Conservation (phyloP, 2,888 invertebrate species). For the Pollenia labialis region DNA sequence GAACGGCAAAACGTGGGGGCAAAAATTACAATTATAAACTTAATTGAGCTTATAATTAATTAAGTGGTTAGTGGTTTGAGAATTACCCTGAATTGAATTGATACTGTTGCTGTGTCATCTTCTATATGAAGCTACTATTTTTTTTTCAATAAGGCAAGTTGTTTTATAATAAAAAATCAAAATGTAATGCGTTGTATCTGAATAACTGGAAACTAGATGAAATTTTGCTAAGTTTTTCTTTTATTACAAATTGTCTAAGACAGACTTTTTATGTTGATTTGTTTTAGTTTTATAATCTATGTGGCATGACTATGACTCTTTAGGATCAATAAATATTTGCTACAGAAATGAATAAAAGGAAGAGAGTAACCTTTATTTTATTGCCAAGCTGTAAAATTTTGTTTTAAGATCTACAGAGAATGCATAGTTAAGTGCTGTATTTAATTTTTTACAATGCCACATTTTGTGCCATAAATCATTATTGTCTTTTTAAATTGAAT, state of each 20-base stretch:
- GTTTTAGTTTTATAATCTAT: neutral
- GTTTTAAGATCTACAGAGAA: neutral
- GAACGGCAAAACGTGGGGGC: no score
- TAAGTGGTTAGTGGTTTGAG: constrained; percentile 42
- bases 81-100: constrained; percentile 20
- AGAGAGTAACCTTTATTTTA: neutral
- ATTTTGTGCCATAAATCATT: constrained; percentile 31
- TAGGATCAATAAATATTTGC: neutral
- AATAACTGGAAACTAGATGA: constrained; percentile 5
- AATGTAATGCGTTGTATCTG: neutral
- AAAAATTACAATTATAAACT: constrained; percentile 27
- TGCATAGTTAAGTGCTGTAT: neutral
- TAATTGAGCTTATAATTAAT: constrained; percentile 56
- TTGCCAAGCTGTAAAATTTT: neutral
- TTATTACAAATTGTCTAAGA: constrained; percentile 18
- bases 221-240: neutral
- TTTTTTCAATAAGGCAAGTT: neutral
- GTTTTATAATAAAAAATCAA: constrained; percentile 34
- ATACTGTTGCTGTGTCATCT: neutral
- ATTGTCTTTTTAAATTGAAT: constrained; percentile 48
- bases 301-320: neutral
- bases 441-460: constrained; percentile 1
- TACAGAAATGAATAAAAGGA: neutral
- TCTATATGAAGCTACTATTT: neutral
- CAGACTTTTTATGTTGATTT: constrained; percentile 45